Base-by-base conservation (phyloP, 2,797 vertebrate species). In the Phataginus tricuspis region DNA sequence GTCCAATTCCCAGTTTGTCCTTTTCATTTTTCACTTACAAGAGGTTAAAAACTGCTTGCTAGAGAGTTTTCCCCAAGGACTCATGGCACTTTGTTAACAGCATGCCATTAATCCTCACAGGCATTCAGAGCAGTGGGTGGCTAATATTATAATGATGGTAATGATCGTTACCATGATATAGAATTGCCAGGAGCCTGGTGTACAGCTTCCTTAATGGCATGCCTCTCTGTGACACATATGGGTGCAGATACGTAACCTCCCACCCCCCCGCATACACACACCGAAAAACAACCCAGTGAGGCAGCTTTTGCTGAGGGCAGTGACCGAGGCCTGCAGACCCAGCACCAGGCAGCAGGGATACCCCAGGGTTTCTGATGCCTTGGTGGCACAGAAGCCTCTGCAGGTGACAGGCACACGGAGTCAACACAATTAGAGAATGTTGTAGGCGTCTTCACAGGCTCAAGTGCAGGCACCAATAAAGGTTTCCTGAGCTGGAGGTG, bases 81-180 rank as follows among this genome's bases (percentile, higher is more conserved):
- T 79, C 27, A 11, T 23, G 31, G n/a, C 34, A 37, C 45, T 39
- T 71, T 49, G 49, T 85, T 80, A 74, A 72, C 55, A 53, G 39
- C 9, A 14, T 83, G 29, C 7, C 80, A 72, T 95, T 83, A 85
- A 79, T 80, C 61, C 86, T 94, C 2, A 49, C 5, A 69, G 11
- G 49, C 69, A 37, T 45, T 42, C 25, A 61, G 42, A 96, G 34
- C 80, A 74, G 80, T 19, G 59, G 82, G 78, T 85, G 72, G 42
- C 77, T 95, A 86, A 87, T 77, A 82, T 74, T 49, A 77, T 86
- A 89, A 88, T 53, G 89, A 88, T 92, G 55, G 51, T 68, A 75
- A 51, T 64, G 84, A 77, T 82, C 3, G 4, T 51, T 34, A 68
- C 80, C 27, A 53, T 85, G 75, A 92, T 55, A 66, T 1, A 80